A percentile compares a stretch with the other conserved stretches of the same genome.
Evolutionary conservation across 2,113 vertebrate genomes (phyloP).

Genomic region (Paradoxurus hermaphroditus): DNA sequence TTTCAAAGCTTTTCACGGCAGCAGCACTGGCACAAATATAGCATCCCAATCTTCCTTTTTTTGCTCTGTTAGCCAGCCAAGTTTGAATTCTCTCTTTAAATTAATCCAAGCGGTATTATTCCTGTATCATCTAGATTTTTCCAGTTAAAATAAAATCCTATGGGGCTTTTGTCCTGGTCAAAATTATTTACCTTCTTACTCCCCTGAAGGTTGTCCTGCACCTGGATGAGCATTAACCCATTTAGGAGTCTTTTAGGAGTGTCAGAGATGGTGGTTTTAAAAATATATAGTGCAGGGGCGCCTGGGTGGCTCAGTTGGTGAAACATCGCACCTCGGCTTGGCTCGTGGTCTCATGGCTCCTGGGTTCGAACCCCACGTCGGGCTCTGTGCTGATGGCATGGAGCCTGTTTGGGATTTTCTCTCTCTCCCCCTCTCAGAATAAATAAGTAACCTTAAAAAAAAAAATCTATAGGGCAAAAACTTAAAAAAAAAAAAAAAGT

Average conservation of each 20-base stretch:
- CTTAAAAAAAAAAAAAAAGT: no score
- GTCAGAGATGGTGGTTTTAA: background rate
- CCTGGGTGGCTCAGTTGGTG: no score
- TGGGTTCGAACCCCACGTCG: no score
- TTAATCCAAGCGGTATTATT: constrained; percentile 53
- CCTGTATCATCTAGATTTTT: constrained; percentile 27
- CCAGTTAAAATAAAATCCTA: constrained; percentile 37
- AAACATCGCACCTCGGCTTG: no score
- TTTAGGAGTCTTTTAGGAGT: background rate
- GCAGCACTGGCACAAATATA: constrained; percentile 55
- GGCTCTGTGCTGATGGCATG: no score
- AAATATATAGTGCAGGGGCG: background rate
- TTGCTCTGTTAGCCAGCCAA: constrained; percentile 46
- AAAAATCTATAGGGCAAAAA: no score
- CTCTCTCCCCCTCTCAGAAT: no score
- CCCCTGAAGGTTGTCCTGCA: background rate
- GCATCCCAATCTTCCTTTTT: constrained; percentile 47
- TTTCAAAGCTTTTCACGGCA: constrained; percentile 65
- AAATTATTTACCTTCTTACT: constrained; percentile 42
- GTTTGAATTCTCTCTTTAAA: constrained; percentile 57
- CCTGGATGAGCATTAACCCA: background rate
- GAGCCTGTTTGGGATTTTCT: no score
- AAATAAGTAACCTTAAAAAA: no score
- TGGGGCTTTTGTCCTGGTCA: background rate
- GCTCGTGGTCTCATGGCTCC: no score